Evolutionary conservation across 2,888 invertebrate species (phyloP).

Genomic region (Drosophila mercatorum): DNA sequence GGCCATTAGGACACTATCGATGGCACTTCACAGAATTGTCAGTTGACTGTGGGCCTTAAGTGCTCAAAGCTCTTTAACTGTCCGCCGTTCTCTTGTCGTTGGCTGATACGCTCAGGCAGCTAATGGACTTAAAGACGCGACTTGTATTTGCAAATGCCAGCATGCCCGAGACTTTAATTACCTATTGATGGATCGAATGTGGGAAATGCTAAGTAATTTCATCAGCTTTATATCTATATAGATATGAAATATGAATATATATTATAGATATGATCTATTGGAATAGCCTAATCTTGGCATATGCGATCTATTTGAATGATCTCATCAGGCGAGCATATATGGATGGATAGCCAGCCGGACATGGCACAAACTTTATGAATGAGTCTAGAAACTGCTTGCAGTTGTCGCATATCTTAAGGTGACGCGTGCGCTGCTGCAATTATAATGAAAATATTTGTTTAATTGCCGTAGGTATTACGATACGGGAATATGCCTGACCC

Average conservation of each 20-base stretch:
- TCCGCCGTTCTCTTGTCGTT: neutral
- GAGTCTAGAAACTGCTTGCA: neutral
- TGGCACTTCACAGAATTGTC: constrained; percentile 21
- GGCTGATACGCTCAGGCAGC: neutral
- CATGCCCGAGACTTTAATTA: neutral
- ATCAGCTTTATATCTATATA: too few relatives aligned
- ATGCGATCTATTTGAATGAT: neutral
- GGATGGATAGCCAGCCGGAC: too few relatives aligned
- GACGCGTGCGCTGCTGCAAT: too few relatives aligned
- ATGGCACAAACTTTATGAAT: neutral
- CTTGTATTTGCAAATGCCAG: constrained; percentile 2
- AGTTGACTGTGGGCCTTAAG: constrained; percentile 17
- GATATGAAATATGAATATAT: too few relatives aligned
- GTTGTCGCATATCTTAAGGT: neutral
- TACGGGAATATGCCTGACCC: neutral
- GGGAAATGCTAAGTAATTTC: neutral
- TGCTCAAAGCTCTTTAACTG: constrained; percentile 14
- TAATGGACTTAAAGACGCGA: constrained; percentile 21
- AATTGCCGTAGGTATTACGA: neutral
- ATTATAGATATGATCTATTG: too few relatives aligned
- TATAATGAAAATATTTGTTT: neutral
- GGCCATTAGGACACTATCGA: constrained; percentile 15
- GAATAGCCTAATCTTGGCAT: neutral
- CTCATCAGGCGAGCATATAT: too few relatives aligned
- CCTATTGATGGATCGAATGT: neutral